Percentiles rank a stretch among this genome's conserved stretches.
phyloP scores from a whole-genome alignment of 1,140 invertebrate genomes.

The Drosophila sproati region DNA sequence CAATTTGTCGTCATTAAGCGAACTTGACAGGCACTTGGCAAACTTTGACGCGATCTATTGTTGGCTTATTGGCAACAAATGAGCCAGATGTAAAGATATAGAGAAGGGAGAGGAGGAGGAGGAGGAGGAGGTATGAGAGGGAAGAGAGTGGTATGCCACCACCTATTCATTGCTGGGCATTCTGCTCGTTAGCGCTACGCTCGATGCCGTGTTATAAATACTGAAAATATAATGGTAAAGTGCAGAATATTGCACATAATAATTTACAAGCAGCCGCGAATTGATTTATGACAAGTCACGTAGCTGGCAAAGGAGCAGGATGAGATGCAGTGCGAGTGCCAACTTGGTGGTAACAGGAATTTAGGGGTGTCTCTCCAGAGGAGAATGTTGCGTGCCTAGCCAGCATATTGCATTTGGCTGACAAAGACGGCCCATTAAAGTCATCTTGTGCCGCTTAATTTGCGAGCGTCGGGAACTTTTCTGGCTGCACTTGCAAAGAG shows the following conservation, averaged over 20 bases:
- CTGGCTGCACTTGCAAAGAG: neutral
- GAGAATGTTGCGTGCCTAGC: neutral
- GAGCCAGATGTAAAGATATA: conserved; percentile 3
- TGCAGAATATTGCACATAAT: conserved; percentile 75
- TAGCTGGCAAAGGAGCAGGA: conserved; percentile 15
- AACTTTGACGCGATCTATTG: conserved; percentile 53
- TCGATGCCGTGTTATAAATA: conserved; percentile 42
- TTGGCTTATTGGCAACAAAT: conserved; percentile 62
- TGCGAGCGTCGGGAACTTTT: conserved; percentile 1
- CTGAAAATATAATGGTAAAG: conserved; percentile 46
- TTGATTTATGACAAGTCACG: conserved; percentile 79
- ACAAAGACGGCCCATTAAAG: conserved; percentile 21
- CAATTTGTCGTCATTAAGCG: conserved; percentile 74
- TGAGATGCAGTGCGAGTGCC: neutral
- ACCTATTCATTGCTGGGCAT: conserved; percentile 33
- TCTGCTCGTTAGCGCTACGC: conserved; percentile 61
- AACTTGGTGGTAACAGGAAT: neutral
- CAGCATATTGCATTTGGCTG: conserved; percentile 8
- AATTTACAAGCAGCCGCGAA: conserved; percentile 56
- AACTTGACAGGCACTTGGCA: conserved; percentile 36
- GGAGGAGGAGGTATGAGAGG: neutral
- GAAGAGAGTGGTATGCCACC: neutral
- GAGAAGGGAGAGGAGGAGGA: neutral
- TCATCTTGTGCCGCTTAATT: conserved; percentile 26
- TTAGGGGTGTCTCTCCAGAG: neutral